Percentiles rank a stretch among this genome's conserved stretches.
phyloP scores from a whole-genome alignment of 2,797 vertebrate species.

The Rachycentron canadum region DNA sequence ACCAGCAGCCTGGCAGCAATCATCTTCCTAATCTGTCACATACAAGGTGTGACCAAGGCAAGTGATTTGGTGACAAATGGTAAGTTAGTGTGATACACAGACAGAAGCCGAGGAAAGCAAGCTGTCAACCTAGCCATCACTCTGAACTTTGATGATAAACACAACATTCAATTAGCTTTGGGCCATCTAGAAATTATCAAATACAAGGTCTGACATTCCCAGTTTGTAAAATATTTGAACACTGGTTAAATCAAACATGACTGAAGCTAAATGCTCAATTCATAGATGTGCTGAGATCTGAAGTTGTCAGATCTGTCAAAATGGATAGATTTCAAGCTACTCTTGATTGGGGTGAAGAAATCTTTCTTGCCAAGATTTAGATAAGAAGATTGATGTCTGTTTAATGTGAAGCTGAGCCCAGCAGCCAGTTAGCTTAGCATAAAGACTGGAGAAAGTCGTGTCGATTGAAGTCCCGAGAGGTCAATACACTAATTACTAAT shows the following conservation, averaged over 20 bases:
- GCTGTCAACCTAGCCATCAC: not conserved
- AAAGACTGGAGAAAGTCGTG: not conserved
- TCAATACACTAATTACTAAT: not conserved
- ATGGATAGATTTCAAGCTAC: not conserved
- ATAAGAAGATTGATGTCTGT: not conserved
- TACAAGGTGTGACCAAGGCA: constrained; percentile 16
- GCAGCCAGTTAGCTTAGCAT: not conserved
- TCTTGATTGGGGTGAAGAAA: not conserved
- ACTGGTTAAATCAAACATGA: constrained; percentile 2
- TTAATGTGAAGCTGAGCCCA: not conserved
- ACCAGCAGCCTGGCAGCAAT: constrained; percentile 17
- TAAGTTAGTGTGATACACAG: not conserved
- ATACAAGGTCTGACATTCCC: not conserved
- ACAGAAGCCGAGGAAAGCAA: not conserved
- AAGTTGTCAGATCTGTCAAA: not conserved
- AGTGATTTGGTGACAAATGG: not conserved
- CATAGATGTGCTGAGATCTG: not conserved
- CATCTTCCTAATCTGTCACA: constrained; percentile 20
- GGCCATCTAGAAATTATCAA: not conserved
- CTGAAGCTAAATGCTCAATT: not conserved
- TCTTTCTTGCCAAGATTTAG: not conserved
- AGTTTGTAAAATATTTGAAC: not conserved
- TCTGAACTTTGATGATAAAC: not conserved
- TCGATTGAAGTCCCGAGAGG: not conserved
- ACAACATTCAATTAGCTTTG: not conserved